Evolutionary conservation across 2,888 invertebrate genomes (phyloP).

Genomic region (Agrypnus murinus): DNA sequence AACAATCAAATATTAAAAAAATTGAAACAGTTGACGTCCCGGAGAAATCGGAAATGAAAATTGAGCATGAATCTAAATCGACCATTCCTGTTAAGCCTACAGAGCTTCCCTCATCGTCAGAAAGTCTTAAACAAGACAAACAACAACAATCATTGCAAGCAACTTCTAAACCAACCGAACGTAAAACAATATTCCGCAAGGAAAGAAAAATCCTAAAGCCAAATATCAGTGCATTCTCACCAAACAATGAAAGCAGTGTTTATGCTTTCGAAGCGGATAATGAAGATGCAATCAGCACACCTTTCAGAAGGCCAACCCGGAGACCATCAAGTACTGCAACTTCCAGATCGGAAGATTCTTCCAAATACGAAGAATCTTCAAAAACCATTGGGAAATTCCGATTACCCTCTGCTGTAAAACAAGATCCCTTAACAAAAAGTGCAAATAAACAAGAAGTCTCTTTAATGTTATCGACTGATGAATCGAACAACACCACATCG

Average conservation of each 20-base stretch:
- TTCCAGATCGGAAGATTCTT: conserved; percentile 70
- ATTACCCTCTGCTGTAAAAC: conserved; percentile 61
- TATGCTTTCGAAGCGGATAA: conserved; percentile 83
- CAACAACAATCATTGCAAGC: conserved; percentile 49
- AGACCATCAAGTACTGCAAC: conserved; percentile 71
- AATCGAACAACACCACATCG: conserved; percentile 70
- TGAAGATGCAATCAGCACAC: conserved; percentile 75
- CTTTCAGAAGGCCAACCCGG: conserved; percentile 74
- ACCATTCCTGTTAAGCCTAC: conserved; percentile 43
- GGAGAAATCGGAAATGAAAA: conserved; percentile 25
- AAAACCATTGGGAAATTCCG: conserved; percentile 62
- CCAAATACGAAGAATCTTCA: conserved; percentile 64
- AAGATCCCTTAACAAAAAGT: conserved; percentile 48
- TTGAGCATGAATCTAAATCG: neutral
- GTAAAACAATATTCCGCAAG: conserved; percentile 76
- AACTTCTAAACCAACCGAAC: conserved; percentile 65
- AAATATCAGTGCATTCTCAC: conserved; percentile 77
- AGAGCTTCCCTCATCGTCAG: neutral
- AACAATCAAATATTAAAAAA: neutral
- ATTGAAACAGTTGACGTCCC: neutral
- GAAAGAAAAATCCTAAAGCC: conserved; percentile 70
- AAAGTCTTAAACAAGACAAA: neutral
- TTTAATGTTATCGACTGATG: conserved; percentile 69
- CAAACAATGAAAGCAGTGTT: conserved; percentile 81
- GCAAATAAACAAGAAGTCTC: conserved; percentile 63